Evolutionary conservation across 2,888 invertebrate species (phyloP), one percentile per base, ranked within the genome.

Genomic region (Apamea epomidion): DNA sequence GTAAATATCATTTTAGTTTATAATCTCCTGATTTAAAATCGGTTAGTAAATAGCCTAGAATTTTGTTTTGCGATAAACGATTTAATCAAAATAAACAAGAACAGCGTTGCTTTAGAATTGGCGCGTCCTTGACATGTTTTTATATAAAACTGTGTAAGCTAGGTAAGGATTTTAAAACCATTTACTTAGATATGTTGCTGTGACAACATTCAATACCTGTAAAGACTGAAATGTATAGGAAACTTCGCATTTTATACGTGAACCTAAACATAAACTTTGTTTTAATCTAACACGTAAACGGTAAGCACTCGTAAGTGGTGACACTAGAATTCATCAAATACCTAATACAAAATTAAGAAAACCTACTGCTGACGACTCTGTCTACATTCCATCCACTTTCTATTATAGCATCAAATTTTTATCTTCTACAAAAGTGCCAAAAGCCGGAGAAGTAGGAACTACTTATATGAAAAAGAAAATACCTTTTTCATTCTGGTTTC

Each of bases 91-190:
- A 80, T 54, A 54, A 81, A 74, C 67, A 67, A 29, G 51, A 51
- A 25, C 10, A 29, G 25, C 4, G 18, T 21, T 68, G n/a, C 51
- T 67, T n/a, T 78, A 45, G 32, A 78, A 65, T n/a, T 6, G 29
- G 51, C 65, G 25, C 25, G 80, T 60, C 75, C 84, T 75, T 80
- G 80, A 84, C 80, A 77, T 73, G 37, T 73, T 78, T 83, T 77
- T 72, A 77, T 51, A 75, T 70, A 16, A 51, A 58, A 72, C 58
- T 60, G 65, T 45, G 18, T 32, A 51, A 54, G 25, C 58, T 58
- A 58, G 10, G 14, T 69, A 64, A n/a, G 32, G 58, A 70, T 80
- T 80, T 71, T 45, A 64, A 80, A 80, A 42, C 25, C 62, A 67
- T 67, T 58, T 37, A 37, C n/a, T n/a, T n/a, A 48, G 14, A n/a